These are phyloP conservation scores for Sesamia nonagrioides DNA, from an alignment of 1,140 invertebrate genomes.

Conservation along the genomic window DNA sequence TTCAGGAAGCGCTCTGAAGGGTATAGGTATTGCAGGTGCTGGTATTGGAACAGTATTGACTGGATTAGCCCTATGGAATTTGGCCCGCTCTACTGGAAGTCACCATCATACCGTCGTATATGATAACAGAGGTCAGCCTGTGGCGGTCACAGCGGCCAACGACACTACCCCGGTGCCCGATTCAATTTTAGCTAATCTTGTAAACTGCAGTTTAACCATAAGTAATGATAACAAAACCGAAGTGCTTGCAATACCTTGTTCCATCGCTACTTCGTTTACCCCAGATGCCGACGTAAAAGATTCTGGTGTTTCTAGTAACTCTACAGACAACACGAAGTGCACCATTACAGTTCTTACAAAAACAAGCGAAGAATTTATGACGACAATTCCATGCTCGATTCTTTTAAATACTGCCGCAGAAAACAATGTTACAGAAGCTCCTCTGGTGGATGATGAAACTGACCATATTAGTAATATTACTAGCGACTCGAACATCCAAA, in stretches of 20 bases:
- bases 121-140: conserved; percentile 79
- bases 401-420: conserved; percentile 79
- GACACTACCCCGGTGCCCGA: conserved; percentile 69
- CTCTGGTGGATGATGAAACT: conserved; percentile 56
- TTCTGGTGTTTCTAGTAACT: conserved; percentile 60
- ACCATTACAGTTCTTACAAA: conserved; percentile 83
- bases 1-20: conserved; percentile 72
- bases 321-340: conserved; percentile 79
- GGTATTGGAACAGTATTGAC: conserved; percentile 84
- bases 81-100: conserved; percentile 81
- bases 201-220: conserved; percentile 84
- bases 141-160: conserved; percentile 78
- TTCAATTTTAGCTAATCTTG: conserved; percentile 81
- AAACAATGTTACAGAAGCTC: conserved; percentile 82
- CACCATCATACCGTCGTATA: conserved; percentile 82
- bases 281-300: conserved; percentile 80
- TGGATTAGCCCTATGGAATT: conserved; percentile 85
- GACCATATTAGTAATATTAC: conserved; percentile 41
- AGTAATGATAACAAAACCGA: conserved; percentile 77
- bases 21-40: conserved; percentile 80
- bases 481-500: conserved; percentile 10
- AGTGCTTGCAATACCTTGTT: conserved; percentile 83
- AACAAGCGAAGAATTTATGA: conserved; percentile 78
- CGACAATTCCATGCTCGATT: conserved; percentile 84
- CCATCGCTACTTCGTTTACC: conserved; percentile 85